These are phyloP conservation scores for Lasioglossum figueresi DNA, from an alignment of 2,888 invertebrate genomes.

Conservation along the genomic window DNA sequence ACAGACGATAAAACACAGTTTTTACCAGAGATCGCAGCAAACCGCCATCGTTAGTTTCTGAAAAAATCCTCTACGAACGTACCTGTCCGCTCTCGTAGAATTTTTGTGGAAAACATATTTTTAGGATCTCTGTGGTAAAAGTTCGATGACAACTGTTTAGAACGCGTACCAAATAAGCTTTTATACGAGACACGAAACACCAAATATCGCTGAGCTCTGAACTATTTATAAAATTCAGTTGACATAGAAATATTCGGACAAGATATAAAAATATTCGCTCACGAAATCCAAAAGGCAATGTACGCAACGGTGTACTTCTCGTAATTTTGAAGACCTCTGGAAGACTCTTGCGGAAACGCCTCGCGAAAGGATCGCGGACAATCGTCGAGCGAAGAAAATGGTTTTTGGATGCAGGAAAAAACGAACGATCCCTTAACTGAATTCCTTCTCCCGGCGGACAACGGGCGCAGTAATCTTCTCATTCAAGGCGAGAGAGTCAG, in stretches of 20 bases:
- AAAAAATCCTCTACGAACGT: neutral
- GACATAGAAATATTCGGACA: too few relatives aligned
- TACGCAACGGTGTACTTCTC: neutral
- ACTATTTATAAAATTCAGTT: too few relatives aligned
- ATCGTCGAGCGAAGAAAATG: neutral
- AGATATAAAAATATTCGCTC: too few relatives aligned
- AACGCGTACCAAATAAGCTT: too few relatives aligned
- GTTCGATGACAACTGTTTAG: neutral
- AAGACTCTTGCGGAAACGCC: neutral
- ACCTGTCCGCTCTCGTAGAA: neutral
- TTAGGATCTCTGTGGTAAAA: neutral
- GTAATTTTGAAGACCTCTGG: neutral
- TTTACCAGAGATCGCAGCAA: neutral
- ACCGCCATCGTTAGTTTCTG: neutral
- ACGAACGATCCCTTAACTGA: neutral
- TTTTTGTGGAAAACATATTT: neutral
- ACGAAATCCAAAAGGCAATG: neutral
- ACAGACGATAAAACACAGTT: neutral
- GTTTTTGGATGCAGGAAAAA: neutral
- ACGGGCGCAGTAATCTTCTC: neutral
- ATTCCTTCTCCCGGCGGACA: neutral
- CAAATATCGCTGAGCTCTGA: too few relatives aligned
- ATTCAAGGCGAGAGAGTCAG: neutral
- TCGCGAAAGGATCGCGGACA: neutral
- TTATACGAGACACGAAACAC: too few relatives aligned